Evolutionary conservation across 2,113 vertebrate species (phyloP).

Genomic region (Quiscalus mexicanus): DNA sequence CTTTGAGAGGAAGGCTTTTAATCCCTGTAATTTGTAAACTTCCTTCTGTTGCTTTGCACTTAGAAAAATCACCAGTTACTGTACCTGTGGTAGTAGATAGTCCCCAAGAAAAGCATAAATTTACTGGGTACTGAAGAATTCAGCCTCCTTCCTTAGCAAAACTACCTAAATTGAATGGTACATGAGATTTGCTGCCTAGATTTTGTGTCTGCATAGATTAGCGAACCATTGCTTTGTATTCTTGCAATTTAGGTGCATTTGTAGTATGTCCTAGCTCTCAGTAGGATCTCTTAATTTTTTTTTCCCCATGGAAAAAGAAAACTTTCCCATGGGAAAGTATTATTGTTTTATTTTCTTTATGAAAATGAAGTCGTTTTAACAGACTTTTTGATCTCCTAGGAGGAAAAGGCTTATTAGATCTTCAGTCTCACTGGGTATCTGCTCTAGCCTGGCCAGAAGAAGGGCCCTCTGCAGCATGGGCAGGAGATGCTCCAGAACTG

Average conservation of each 20-base stretch:
- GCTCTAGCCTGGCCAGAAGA: constrained; percentile 91
- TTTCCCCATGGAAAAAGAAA: background rate
- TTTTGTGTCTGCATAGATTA: background rate
- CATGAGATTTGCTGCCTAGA: background rate
- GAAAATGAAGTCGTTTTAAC: constrained; percentile 3
- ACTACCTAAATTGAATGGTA: background rate
- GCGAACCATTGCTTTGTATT: background rate
- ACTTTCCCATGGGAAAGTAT: background rate
- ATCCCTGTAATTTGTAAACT: background rate
- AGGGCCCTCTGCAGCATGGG: constrained; percentile 81
- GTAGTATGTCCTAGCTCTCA: background rate
- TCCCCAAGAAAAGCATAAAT: background rate
- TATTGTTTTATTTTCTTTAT: background rate
- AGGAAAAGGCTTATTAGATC: constrained; percentile 89
- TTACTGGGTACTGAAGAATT: background rate
- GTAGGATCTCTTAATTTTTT: background rate
- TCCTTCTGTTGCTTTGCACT: background rate
- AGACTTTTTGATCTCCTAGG: constrained; percentile 72
- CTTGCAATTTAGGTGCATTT: background rate
- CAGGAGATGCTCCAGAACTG: constrained; percentile 86
- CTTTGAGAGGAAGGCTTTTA: background rate
- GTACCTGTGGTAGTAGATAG: background rate
- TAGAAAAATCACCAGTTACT: background rate
- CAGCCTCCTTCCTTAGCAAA: background rate
- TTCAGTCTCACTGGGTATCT: constrained; percentile 96